Base-by-base conservation (phyloP, 2,888 invertebrate genomes). In the Toxonevra muliebris region DNA sequence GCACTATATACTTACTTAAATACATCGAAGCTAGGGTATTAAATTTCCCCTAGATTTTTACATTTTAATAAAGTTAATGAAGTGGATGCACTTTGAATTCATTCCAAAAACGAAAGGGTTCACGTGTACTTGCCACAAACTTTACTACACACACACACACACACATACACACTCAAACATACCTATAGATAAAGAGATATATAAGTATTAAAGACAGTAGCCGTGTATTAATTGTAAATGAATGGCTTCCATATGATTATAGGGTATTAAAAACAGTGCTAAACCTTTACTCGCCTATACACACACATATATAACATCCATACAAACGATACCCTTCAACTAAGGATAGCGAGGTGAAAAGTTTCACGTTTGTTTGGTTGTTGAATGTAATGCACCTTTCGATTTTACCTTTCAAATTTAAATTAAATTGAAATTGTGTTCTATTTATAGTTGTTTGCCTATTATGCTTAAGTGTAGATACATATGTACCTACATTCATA, bases 41-140 rank as follows among this genome's bases (percentile, higher is more conserved):
- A 53, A 48, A 48, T 13, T 53, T n/a, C 7, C 19, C n/a, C 17
- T 1, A n/a, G 17, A n/a, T 11, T 19, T 53, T 53, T 5, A 53
- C 53, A 53, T 17, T 2, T 11, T 61, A 50, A 53, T 63, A 54
- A n/a, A 19, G 54, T 63, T 63, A 63, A 63, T 63, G 15, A 55
- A 63, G 63, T 43, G 63, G 53, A 63, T 63, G 63, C 63, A 63
- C 63, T 55, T 54, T 20, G 15, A 30, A 12, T 43, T 19, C 19
- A 13, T 17, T 15, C 17, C 30, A 30, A 30, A 30, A 30, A 30
- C 11, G 19, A 54, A 20, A 5, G 20, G 54, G 54, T 54, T 15
- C 4, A 54, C 15, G n/a, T 48, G 48, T 48, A 15, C 48, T 15
- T 13, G n/a, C 2, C 48, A 48, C 30, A 30, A 30, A 30, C 30